phyloP scores from a whole-genome alignment of 2,797 vertebrate genomes.

The Alauda arvensis region DNA sequence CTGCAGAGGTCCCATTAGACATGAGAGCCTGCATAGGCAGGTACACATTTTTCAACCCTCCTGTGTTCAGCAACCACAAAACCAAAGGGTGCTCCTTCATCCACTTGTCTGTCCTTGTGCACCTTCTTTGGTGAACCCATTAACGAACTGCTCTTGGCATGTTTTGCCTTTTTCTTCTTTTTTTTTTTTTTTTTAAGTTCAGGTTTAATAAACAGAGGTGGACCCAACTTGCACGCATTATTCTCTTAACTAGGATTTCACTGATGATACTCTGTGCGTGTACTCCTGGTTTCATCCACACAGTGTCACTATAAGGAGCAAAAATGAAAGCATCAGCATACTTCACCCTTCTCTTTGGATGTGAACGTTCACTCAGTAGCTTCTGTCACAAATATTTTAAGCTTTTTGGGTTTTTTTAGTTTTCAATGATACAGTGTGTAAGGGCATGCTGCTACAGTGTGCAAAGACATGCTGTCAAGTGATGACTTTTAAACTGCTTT shows the following conservation, averaged over 20 bases:
- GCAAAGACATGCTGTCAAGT: neutral
- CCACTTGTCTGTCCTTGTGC: fast-evolving
- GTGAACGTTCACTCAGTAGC: conserved; percentile 1
- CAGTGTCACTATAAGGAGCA: conserved; percentile 75
- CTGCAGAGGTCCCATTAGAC: neutral
- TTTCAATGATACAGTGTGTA: neutral
- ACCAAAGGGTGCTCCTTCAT: neutral
- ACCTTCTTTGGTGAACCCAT: neutral
- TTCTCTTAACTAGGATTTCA: neutral
- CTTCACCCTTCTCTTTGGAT: conserved; percentile 38
- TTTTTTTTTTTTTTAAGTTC: neutral
- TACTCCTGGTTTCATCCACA: conserved; percentile 73
- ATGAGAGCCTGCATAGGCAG: neutral
- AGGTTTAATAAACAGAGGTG: neutral
- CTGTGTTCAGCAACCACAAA: neutral
- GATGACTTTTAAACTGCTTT: conserved; percentile 35
- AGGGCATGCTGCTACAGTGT: neutral
- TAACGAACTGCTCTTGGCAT: neutral
- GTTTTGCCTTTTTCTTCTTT: neutral
- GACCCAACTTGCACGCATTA: neutral
- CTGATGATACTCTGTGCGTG: neutral
- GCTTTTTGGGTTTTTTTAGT: neutral
- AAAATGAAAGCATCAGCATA: conserved; percentile 42
- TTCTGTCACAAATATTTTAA: conserved; percentile 3
- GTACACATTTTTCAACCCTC: neutral